Conservation (phyloP, 1,140 invertebrate genomes). For the Drosophila repleta region DNA sequence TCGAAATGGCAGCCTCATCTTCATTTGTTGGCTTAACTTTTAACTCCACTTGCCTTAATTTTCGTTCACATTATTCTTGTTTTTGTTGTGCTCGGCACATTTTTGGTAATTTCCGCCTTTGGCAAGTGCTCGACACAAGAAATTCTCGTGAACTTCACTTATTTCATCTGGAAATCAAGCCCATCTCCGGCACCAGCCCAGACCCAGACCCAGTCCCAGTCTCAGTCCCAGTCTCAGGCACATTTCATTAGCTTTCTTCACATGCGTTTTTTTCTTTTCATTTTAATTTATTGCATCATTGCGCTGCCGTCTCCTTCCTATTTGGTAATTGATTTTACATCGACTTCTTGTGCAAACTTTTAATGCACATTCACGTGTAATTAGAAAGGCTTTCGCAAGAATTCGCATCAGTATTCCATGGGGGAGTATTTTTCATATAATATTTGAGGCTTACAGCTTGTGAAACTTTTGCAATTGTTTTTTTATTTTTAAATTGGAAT, state of each 20-base stretch:
- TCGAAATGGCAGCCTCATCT: constrained; percentile 53
- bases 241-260: constrained; percentile 66
- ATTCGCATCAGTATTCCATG: not conserved
- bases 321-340: constrained; percentile 66
- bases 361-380: constrained; percentile 68
- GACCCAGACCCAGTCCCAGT: too few species aligned
- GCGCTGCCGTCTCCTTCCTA: constrained; percentile 54
- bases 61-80: constrained; percentile 67
- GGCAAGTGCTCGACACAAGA: constrained; percentile 26
- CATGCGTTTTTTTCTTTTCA: constrained; percentile 31
- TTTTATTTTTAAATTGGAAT: not conserved
- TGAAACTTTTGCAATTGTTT: not conserved
- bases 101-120: constrained; percentile 72
- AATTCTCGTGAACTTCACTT: constrained; percentile 29
- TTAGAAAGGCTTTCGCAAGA: constrained; percentile 50
- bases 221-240: constrained; percentile 14
- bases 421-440: not conserved
- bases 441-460: not conserved
- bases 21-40: constrained; percentile 79
- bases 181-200: not conserved
- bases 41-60: constrained; percentile 80
- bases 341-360: constrained; percentile 59
- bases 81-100: constrained; percentile 63
- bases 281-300: constrained; percentile 77
- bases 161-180: not conserved